Evolutionary conservation across 2,113 vertebrate genomes (phyloP).

Genomic region (Paramisgurnus dabryanus): DNA sequence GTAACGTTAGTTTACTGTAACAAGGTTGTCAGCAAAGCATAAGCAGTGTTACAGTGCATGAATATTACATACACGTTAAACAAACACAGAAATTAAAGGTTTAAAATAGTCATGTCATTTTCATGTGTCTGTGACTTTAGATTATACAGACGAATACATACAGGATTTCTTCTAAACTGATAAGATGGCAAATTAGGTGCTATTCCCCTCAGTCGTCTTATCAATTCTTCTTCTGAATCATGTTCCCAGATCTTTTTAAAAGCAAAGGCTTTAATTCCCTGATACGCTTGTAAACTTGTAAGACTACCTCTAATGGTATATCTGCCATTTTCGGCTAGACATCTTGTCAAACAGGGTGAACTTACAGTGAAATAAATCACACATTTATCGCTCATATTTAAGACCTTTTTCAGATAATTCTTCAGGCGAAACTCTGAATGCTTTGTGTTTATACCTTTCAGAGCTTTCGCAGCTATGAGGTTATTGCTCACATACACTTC

Average conservation of each 20-base stretch:
- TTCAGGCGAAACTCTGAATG: neutral
- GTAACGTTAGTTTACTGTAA: neutral
- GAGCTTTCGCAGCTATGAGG: neutral
- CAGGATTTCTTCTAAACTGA: neutral
- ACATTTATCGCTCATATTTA: accelerated
- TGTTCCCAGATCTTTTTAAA: neutral
- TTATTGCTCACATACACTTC: neutral
- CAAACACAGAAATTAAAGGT: neutral
- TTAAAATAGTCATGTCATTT: neutral
- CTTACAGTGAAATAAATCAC: constrained; percentile 6
- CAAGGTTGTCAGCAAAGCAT: neutral
- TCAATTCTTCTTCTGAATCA: neutral
- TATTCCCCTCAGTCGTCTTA: neutral
- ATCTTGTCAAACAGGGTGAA: neutral
- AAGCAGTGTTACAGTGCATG: neutral
- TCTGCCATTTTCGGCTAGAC: accelerated
- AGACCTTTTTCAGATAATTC: neutral
- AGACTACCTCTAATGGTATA: neutral
- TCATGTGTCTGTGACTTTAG: neutral
- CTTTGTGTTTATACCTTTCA: accelerated
- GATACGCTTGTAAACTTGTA: accelerated
- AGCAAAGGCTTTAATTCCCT: neutral
- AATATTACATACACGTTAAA: neutral
- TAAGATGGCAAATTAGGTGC: neutral
- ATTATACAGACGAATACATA: neutral